Conservation (phyloP, 2,113 vertebrate genomes). For the Butorides virescens region DNA sequence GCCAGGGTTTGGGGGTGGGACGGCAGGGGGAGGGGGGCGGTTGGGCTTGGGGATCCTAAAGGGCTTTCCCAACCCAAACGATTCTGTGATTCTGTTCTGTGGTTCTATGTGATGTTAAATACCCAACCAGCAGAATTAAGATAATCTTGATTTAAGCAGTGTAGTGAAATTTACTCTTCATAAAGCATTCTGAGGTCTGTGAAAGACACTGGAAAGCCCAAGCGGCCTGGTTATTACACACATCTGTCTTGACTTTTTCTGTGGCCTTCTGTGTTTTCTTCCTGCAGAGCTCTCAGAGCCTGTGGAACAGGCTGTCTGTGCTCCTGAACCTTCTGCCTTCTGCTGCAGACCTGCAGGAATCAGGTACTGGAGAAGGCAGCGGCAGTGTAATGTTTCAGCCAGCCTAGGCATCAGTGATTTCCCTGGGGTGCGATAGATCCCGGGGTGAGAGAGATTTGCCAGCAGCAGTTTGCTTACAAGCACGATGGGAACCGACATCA, state of each 20-base stretch:
- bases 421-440: neutral
- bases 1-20: too few species aligned
- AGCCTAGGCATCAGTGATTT: neutral
- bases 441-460: neutral
- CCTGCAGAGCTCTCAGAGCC: slow-evolving; percentile 91
- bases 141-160: neutral
- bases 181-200: neutral
- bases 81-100: too few species aligned
- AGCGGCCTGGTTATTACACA: fast-evolving
- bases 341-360: slow-evolving; percentile 86
- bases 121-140: neutral
- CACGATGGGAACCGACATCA: fast-evolving
- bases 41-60: too few species aligned
- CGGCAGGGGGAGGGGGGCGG: too few species aligned
- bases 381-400: neutral
- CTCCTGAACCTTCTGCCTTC: slow-evolving; percentile 94
- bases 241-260: neutral
- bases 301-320: slow-evolving; percentile 97
- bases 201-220: neutral
- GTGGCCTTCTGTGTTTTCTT: neutral
- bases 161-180: neutral
- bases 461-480: neutral
- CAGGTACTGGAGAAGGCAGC: slow-evolving; percentile 71
- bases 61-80: too few species aligned
- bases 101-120: neutral